A percentile compares a stretch with the other conserved stretches of the same genome.
These are phyloP conservation scores for Echiichthys vipera DNA, from an alignment of 2,797 vertebrate species.

Conservation along the genomic window DNA sequence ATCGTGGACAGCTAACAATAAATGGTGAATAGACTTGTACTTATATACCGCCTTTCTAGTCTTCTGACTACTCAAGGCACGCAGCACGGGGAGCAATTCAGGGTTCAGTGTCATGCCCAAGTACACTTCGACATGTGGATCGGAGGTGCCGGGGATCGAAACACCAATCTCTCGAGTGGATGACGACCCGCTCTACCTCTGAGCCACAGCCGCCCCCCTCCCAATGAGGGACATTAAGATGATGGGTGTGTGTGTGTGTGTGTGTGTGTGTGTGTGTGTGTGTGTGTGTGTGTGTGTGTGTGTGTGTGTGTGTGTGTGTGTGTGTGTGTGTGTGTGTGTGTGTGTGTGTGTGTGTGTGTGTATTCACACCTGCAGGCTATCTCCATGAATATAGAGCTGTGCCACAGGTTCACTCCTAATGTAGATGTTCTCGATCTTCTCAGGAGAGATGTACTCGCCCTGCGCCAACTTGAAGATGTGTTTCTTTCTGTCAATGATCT, in stretches of 20 bases:
- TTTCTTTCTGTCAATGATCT: conserved; percentile 98
- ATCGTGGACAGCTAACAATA: neutral
- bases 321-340: neutral
- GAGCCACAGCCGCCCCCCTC: too few species aligned
- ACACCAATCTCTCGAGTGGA: too few species aligned
- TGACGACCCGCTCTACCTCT: too few species aligned
- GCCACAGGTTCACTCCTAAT: conserved; percentile 94
- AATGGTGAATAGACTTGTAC: too few species aligned
- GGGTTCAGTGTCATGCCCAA: too few species aligned
- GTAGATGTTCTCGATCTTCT: conserved; percentile 99
- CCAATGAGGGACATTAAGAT: neutral
- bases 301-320: neutral
- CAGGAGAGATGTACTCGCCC: conserved; percentile 97
- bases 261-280: neutral
- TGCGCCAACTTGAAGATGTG: conserved; percentile 99
- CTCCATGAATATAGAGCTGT: conserved; percentile 95
- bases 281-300: neutral
- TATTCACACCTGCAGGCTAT: conserved; percentile 92
- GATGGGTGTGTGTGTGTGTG: neutral
- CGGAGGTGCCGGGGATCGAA: too few species aligned
- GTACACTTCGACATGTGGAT: too few species aligned
- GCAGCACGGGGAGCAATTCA: too few species aligned
- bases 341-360: neutral
- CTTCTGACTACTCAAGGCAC: too few species aligned
- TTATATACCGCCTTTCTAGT: too few species aligned